These are phyloP conservation scores for Coelogynopora nodosa DNA, from an alignment of 2,888 invertebrate genomes.

Conservation along the genomic window DNA sequence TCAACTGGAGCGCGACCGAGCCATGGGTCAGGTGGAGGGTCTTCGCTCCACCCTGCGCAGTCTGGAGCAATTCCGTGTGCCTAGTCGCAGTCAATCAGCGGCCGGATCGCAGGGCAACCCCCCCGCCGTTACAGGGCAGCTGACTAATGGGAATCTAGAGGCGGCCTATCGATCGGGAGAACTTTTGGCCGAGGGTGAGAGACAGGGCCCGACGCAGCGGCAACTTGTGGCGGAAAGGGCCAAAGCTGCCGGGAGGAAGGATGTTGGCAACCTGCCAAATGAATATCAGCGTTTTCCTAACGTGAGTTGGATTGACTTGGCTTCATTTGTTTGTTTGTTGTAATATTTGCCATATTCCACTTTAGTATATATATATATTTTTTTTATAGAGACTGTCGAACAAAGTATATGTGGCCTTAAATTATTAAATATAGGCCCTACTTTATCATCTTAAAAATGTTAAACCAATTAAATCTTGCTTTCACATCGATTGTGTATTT, in stretches of 20 bases:
- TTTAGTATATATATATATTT: too few relatives aligned
- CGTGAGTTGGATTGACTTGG: conserved; percentile 51
- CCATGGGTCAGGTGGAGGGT: conserved; percentile 57
- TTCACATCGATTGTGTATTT: too few relatives aligned
- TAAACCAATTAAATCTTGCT: too few relatives aligned
- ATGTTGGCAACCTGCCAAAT: conserved; percentile 51
- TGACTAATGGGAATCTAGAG: conserved; percentile 6
- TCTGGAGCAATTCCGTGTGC: conserved; percentile 41
- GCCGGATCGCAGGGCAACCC: conserved; percentile 15
- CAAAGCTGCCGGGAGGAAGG: conserved; percentile 48
- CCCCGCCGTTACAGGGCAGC: background rate
- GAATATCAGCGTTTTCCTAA: conserved; percentile 55
- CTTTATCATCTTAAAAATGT: too few relatives aligned
- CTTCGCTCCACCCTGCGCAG: conserved; percentile 40
- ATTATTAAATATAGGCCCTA: too few relatives aligned
- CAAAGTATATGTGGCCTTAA: too few relatives aligned
- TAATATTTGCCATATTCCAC: too few relatives aligned
- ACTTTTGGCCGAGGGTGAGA: conserved; percentile 51
- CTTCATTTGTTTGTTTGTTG: too few relatives aligned
- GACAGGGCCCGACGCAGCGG: conserved; percentile 57
- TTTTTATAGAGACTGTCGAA: too few relatives aligned
- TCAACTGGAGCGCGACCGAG: conserved; percentile 59
- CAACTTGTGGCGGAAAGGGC: conserved; percentile 52
- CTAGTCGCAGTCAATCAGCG: background rate
- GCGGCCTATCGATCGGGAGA: conserved; percentile 41